Base-by-base conservation (phyloP, 23 tunicate species). In the Trididemnum clinides region DNA sequence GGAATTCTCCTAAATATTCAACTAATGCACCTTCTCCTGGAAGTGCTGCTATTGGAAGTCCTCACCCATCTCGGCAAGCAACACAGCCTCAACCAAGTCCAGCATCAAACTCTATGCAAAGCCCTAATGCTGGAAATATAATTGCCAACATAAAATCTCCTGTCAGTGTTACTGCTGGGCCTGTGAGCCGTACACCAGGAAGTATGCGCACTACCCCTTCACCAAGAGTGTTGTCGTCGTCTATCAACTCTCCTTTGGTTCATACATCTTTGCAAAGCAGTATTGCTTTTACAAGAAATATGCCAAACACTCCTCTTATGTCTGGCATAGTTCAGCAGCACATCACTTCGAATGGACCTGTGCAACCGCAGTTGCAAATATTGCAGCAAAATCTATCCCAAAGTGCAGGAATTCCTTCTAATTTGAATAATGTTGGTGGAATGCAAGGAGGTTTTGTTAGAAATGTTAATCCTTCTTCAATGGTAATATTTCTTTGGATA, bases 141-240 rank as follows among this genome's bases (percentile, higher is more conserved):
- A 83, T 82, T n/a, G 84, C 75, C 63, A 85, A 80, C 49, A 82
- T 87, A 35, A 92, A 75, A 64, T 84, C 88, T 23, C 88, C 86
- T 83, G 79, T 83, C 29, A 92, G 78, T 34, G 84, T 91, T n/a
- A 49, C 88, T 28, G 69, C 95, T 28, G 82, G 82, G n/a, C 81
- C 90, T 4, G 74, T 80, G 30, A 51, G 77, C 30, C 78, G 96
- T 31, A 38, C 96, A 28, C 81, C 83, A 64, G 86, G 91, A 35
- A 85, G 80, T 32, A 83, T 87, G 64, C 86, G 86, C 74, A 89
- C 97, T 28, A 92, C 97, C 39, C 97, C 97, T 65, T 92, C 97
- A 2, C 97, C 97, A 25, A 23, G 97, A 33, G 92, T 78, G n/a
- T 66, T 79, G 38, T 85, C 91, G 3, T 32, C 96, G 33, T 32